Conservation (phyloP, 2,888 invertebrate genomes). For the Heterodera filipjevi region DNA sequence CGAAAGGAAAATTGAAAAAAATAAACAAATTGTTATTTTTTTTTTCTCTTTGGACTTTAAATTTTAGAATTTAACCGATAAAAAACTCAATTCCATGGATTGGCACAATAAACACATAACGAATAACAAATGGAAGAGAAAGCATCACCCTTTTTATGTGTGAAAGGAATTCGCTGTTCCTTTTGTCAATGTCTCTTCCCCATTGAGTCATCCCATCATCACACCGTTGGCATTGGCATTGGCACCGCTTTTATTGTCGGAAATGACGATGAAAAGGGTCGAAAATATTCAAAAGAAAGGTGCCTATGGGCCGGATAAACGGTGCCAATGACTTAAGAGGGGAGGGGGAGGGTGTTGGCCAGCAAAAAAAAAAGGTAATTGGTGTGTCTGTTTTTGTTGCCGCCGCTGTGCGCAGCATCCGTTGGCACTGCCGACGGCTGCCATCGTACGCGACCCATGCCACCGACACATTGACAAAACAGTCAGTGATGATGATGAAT, state of each 20-base stretch:
- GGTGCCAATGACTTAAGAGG: neutral
- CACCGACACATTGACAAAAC: neutral
- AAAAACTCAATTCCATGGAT: neutral
- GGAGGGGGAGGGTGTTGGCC: neutral
- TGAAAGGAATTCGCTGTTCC: too few relatives aligned
- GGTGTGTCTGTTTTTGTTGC: neutral
- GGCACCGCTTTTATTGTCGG: neutral
- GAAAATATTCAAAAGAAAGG: neutral
- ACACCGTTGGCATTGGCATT: neutral
- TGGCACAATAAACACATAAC: neutral
- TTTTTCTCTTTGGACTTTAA: neutral
- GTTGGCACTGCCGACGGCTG: conserved; percentile 2
- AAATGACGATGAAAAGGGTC: neutral
- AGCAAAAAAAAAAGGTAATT: conserved; percentile 6
- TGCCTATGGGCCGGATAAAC: neutral
- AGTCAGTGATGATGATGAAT: too few relatives aligned
- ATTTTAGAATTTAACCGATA: neutral
- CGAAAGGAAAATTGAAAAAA: neutral
- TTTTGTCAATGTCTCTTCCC: too few relatives aligned
- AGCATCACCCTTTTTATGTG: too few relatives aligned
- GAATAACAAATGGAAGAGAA: neutral
- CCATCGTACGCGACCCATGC: neutral
- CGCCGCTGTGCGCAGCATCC: neutral
- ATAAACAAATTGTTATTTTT: neutral
- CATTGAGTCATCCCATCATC: too few relatives aligned